Evolutionary conservation across 2,797 vertebrate species (phyloP).

Genomic region (Morus bassanus): DNA sequence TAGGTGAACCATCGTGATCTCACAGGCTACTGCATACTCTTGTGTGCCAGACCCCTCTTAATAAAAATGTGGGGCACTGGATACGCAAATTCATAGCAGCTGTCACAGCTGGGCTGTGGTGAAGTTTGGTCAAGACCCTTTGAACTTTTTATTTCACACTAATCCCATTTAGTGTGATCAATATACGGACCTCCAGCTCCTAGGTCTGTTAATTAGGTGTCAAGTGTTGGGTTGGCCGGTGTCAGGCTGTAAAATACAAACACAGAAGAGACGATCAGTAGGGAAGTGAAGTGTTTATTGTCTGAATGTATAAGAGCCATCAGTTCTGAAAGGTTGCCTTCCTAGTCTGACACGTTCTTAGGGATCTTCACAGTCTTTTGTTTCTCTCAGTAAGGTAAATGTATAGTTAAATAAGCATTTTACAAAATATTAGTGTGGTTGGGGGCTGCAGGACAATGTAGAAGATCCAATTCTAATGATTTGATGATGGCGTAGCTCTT

Average conservation of each 20-base stretch:
- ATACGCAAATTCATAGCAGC: constrained; percentile 59
- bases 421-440: not conserved
- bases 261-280: constrained; percentile 21
- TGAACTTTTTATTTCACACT: constrained; percentile 73
- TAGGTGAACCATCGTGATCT: constrained; percentile 53
- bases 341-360: not conserved
- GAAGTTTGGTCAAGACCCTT: constrained; percentile 68
- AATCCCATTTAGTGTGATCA: constrained; percentile 70
- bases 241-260: constrained; percentile 66
- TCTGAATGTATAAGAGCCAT: constrained; percentile 17
- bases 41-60: not conserved
- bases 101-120: constrained; percentile 59
- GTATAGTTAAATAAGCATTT: not conserved
- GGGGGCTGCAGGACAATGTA: not conserved
- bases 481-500: not conserved
- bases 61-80: constrained; percentile 31
- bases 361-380: not conserved
- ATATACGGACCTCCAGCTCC: constrained; percentile 64
- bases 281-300: constrained; percentile 67
- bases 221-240: constrained; percentile 64
- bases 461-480: not conserved
- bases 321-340: constrained; percentile 11
- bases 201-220: constrained; percentile 68
- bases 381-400: not conserved
- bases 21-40: not conserved